These are phyloP conservation scores for Girardia tigrina DNA, from an alignment of 2,888 invertebrate species.

Conservation along the genomic window DNA sequence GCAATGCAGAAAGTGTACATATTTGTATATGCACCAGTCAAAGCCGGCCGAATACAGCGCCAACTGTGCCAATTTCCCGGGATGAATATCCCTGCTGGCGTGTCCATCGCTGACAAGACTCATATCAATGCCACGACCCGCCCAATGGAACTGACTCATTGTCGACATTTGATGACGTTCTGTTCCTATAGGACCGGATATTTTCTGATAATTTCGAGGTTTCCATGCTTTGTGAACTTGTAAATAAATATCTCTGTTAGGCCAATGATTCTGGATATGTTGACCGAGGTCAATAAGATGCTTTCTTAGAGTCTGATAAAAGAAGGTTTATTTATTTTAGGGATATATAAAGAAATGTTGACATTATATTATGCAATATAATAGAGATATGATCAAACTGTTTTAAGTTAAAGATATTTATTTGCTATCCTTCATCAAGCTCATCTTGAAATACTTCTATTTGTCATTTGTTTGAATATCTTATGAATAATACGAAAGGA, in stretches of 20 bases:
- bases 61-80: conserved; percentile 26
- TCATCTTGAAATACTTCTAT: too few species aligned
- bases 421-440: too few species aligned
- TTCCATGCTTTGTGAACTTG: background rate
- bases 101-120: background rate
- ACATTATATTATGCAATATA: too few species aligned
- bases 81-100: background rate
- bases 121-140: conserved; percentile 31
- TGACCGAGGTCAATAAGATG: background rate
- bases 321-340: too few species aligned
- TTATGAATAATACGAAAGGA: too few species aligned
- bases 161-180: background rate
- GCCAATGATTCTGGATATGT: conserved; percentile 26
- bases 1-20: conserved; percentile 6
- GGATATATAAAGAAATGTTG: too few species aligned
- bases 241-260: background rate
- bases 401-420: too few species aligned
- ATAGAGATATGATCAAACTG: too few species aligned
- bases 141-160: conserved; percentile 25
- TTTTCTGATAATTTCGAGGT: background rate
- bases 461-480: too few species aligned
- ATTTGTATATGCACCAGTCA: conserved; percentile 31
- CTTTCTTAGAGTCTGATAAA: background rate
- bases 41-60: conserved; percentile 29
- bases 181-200: background rate